Evolutionary conservation across 2,113 vertebrate genomes (phyloP), one percentile per base, ranked within the genome.

Genomic region (Ciconia stormi): DNA sequence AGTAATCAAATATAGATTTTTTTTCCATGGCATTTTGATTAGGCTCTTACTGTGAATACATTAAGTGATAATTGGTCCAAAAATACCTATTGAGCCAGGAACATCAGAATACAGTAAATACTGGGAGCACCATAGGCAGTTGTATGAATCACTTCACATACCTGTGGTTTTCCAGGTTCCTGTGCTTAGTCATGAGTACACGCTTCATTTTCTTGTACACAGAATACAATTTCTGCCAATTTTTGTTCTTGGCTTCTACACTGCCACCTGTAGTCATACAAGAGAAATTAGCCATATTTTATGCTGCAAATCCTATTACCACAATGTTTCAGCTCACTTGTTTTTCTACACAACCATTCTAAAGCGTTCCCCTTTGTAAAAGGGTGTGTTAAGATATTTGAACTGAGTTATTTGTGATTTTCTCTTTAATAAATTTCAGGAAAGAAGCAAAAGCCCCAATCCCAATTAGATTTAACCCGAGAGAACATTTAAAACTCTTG

Each of bases 201-300:
- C 93, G 96, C 97, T 96, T 98, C 96, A 84, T 97, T 97, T 97
- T 97, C 96, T 96, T 0, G 9, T 40, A 82, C 89, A 96, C 76
- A 83, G 95, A 96, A 93, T 40, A 89, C 93, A 95, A 95, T 96
- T 98, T 98, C 97, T 97, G 90, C 96, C 97, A 97, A 71, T 94
- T 97, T 95, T 95, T 61, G 36, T 96, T 97, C 97, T 98, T 96
- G 97, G 97, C 92, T 98, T 98, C 97, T 95, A 98, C 83, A 98
- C 97, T 98, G 98, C 98, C 98, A 98, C 98, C 98, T 98, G 98
- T 98, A 98, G 98, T 98, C 97, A 94, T 27, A 96, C 44, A 97
- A 95, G 93, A 97, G 97, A 98, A 98, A 97, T 97, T 95, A 97
- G 66, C 79, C 90, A 95, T 55, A 79, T 71, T 95, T 97, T 91